Percentiles rank a stretch among this genome's conserved stretches.
Evolutionary conservation across 2,888 invertebrate genomes (phyloP).

Genomic region (Altica lythri): DNA sequence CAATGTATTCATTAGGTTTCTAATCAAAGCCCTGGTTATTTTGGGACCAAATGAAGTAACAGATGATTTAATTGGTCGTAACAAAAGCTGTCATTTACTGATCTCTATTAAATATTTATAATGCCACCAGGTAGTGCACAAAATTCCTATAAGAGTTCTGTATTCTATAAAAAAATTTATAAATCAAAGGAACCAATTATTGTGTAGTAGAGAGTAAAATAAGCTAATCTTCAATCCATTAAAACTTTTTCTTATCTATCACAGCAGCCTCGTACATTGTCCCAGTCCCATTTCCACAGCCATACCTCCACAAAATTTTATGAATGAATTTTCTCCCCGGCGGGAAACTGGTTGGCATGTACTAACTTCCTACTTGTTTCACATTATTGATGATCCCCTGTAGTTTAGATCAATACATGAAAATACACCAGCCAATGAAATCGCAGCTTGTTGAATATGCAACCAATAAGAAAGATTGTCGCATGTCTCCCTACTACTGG

Average conservation of each 20-base stretch:
- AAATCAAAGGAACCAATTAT: too few relatives aligned
- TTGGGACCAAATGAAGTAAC: too few relatives aligned
- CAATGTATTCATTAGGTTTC: too few relatives aligned
- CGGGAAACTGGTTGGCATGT: slow-evolving; percentile 43
- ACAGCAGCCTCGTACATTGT: slow-evolving; percentile 22
- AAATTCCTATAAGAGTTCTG: too few relatives aligned
- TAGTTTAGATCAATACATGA: slow-evolving; percentile 51
- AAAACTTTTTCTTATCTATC: too few relatives aligned
- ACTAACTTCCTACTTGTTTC: slow-evolving; percentile 13
- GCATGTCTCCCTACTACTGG: slow-evolving; percentile 52
- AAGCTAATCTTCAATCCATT: too few relatives aligned
- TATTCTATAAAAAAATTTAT: too few relatives aligned
- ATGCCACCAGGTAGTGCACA: too few relatives aligned
- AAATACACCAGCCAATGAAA: slow-evolving; percentile 48
- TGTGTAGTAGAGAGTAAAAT: slow-evolving; percentile 6
- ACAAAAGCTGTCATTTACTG: too few relatives aligned
- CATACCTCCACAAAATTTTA: slow-evolving; percentile 39
- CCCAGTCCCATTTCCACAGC: slow-evolving; percentile 32
- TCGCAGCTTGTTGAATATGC: slow-evolving; percentile 46
- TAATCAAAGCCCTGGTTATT: too few relatives aligned
- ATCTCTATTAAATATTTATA: too few relatives aligned
- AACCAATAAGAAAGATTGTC: slow-evolving; percentile 50
- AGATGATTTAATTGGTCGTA: too few relatives aligned
- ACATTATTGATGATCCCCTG: slow-evolving; percentile 43
- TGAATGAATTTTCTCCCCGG: slow-evolving; percentile 46